phyloP scores from a whole-genome alignment of 2,113 vertebrate species.

The Corythornis vintsioides region DNA sequence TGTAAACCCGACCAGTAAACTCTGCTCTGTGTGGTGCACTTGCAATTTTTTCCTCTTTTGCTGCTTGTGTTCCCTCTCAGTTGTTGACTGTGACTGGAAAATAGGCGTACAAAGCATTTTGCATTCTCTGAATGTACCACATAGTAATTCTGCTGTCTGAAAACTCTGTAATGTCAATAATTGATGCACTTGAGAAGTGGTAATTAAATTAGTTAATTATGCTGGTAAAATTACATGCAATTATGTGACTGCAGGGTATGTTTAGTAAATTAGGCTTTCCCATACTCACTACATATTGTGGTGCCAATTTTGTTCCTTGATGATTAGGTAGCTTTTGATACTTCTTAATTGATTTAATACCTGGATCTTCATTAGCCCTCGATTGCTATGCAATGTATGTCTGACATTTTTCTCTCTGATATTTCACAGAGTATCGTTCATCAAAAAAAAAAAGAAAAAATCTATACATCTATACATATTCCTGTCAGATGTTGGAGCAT shows the following conservation, averaged over 20 bases:
- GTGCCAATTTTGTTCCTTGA: slow-evolving; percentile 99
- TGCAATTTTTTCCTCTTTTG: slow-evolving; percentile 10
- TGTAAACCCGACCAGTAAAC: slow-evolving; percentile 31
- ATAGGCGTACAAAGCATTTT: slow-evolving; percentile 86
- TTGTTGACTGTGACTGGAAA: slow-evolving; percentile 79
- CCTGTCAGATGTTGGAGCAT: slow-evolving; percentile 48
- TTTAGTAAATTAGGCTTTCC: slow-evolving; percentile 99
- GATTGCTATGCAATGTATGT: slow-evolving; percentile 87
- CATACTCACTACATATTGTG: slow-evolving; percentile 98
- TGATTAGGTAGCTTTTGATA: slow-evolving; percentile 99
- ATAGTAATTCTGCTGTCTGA: slow-evolving; percentile 97
- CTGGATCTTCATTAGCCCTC: slow-evolving; percentile 88
- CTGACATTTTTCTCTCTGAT: slow-evolving; percentile 80
- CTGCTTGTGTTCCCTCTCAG: slow-evolving; percentile 61
- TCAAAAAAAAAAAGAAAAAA: slow-evolving; percentile 50
- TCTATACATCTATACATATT: slow-evolving; percentile 19
- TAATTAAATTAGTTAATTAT: slow-evolving; percentile 99
- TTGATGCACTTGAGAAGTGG: slow-evolving; percentile 99
- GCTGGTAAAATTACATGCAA: slow-evolving; percentile 99
- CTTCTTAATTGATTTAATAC: slow-evolving; percentile 94
- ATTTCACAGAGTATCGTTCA: slow-evolving; percentile 78
- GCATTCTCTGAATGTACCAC: slow-evolving; percentile 95
- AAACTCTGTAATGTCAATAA: slow-evolving; percentile 99
- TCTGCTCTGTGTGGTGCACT: not conserved
- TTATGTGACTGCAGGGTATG: slow-evolving; percentile 99